Evolutionary conservation across 2,113 vertebrate genomes (phyloP), one percentile per base, ranked within the genome.

Genomic region (Alligator sinensis): DNA sequence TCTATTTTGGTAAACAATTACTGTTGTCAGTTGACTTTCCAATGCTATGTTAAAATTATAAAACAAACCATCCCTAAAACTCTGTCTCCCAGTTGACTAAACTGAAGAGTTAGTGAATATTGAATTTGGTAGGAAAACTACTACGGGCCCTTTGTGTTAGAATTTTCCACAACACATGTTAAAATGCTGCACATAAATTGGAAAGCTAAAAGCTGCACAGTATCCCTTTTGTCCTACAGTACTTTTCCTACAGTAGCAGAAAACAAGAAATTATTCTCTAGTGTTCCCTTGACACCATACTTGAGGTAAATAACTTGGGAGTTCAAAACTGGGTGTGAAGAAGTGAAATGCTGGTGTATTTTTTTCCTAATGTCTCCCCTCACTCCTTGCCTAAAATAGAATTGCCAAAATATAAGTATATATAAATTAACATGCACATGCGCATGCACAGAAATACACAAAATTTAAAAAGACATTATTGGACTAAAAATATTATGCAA

Each of bases 231-330:
- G 82, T 96, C 79, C 77, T 82, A 86, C 19, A 30, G 89, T 92
- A 90, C 70, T 98, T 98, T 98, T 98, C 97, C 96, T 91, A 47
- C 66, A 81, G 85, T 47, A 54, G 83, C 38, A 89, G 58, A 64
- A 57, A 93, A 88, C 62, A 72, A 75, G 66, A 84, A 86, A 87
- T 82, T 74, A 94, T 89, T 78, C 77, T 96, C 61, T 87, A 88
- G 70, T 84, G 47, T 87, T 60, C 54, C n/a, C 86, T 82, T 88
- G 90, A 96, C 95, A 84, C 58, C 5, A n/a, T 16, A n/a, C 68
- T 30, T 91, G 88, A 86, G 83, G 91, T 92, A 91, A 95, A 90
- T 85, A 95, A 80, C 25, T 80, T 57, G 60, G 68, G 57, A 92
- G 57, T 68, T 75, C 68, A 91, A 78, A 57, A 86, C 70, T 58